A percentile compares a stretch with the other conserved stretches of the same genome.
phyloP scores from a whole-genome alignment of 92 coral and sea anemone genomes.

The Porites cylindrica region DNA sequence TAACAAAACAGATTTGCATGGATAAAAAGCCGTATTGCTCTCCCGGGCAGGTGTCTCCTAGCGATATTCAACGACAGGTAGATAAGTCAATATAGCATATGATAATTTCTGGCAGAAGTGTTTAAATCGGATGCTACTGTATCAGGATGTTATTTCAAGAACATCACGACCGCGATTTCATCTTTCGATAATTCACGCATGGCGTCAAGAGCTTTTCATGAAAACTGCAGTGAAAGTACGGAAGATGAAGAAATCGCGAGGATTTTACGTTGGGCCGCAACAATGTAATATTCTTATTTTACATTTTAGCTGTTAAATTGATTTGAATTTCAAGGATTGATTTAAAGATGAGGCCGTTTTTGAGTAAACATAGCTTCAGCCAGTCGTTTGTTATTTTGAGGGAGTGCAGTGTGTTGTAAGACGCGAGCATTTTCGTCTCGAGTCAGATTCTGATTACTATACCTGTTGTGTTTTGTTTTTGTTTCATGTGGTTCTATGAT shows the following conservation, averaged over 20 bases:
- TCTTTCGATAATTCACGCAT: background rate
- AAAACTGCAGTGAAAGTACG: background rate
- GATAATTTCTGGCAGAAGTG: constrained; percentile 37
- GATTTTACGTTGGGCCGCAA: constrained; percentile 34
- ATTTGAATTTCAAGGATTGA: constrained; percentile 19
- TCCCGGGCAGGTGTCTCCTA: constrained; percentile 45
- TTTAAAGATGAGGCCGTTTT: background rate
- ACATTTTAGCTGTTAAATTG: background rate
- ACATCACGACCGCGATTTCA: background rate
- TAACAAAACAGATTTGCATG: constrained; percentile 9
- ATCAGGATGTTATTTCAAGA: constrained; percentile 5
- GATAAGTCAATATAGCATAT: constrained; percentile 45
- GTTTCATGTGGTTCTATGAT: constrained; percentile 21
- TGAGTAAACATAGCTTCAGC: background rate
- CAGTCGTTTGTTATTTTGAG: background rate
- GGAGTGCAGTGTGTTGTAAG: background rate
- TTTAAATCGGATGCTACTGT: constrained; percentile 26
- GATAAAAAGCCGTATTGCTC: constrained; percentile 30
- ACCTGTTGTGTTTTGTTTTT: constrained; percentile 15
- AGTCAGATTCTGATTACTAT: background rate
- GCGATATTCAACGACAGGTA: constrained; percentile 40
- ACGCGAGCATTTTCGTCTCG: background rate
- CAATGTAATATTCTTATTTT: constrained; percentile 25
- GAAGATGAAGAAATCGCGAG: constrained; percentile 47
- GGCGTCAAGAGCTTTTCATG: constrained; percentile 12